Evolutionary conservation across 2,113 vertebrate species (phyloP), one percentile per base, ranked within the genome.

Genomic region (Cercopithecus mona): DNA sequence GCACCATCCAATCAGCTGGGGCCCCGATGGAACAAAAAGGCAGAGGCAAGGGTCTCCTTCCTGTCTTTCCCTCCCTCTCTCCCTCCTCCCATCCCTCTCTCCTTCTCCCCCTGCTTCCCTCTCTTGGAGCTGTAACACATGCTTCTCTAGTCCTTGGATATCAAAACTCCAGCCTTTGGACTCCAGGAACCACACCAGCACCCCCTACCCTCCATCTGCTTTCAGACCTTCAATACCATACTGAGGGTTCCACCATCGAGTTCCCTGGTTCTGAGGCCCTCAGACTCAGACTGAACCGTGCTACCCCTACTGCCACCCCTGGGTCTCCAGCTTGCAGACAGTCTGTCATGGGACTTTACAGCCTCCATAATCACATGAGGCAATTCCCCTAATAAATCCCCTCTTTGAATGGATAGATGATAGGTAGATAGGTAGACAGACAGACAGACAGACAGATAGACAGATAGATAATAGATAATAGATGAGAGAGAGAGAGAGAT

Each of bases 381-480:
- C 73, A 45, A 8, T 75, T 75, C 25, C 25, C 40, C 73, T 27
- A 75, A 16, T 45, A 75, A 14, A 45, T 43, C 73, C 73, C 27
- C 40, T 45, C 13, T 75, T 27, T 30, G 11, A 12, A 64, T 64
- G 59, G 59, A 27, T 20, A n/a, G 18, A 35, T 32, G 25, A 14
- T 18, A 55, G 52, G 17, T 17, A 55, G 52, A 0, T 17, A 55
- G 52, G 17, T 2, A 55, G 52, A 5, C 6, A 55, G 52, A 5
- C 1, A 52, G 52, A 1, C 6, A 55, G 52, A 1, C 6, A 52
- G 52, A 0, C 6, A 52, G 52, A 2, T 6, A n/a, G 38, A 38
- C 38, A 18, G 52, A 18, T 18, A 18, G 52, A 52, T 52, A 52
- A 48, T 13, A 48, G 48, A 52, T 17, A 52, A 52, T 52, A 52